Evolutionary conservation across 2,113 vertebrate genomes (phyloP), one percentile per base, ranked within the genome.

Genomic region (Saiga tatarica): DNA sequence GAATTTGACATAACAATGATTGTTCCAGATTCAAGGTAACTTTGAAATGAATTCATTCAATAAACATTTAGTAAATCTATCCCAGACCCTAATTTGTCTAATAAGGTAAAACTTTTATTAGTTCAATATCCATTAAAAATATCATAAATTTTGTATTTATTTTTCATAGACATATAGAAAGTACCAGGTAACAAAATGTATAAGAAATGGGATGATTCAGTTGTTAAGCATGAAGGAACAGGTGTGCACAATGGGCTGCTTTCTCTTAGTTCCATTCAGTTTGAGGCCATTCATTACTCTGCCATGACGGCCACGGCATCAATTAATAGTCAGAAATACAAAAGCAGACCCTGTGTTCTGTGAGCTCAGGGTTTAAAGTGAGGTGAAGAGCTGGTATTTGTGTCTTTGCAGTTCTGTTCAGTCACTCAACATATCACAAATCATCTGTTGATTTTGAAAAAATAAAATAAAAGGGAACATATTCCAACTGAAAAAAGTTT

Each of bases 111-210:
- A 62, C 62, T 95, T 97, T 93, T 96, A 94, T 92, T 97, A 90
- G 87, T 92, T 98, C 84, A 96, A 39, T 10, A 53, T 79, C 89
- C 71, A 96, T 89, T 94, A 97, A 74, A 83, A 3, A 8, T 10
- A 94, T 87, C 64, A 87, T 86, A 98, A 97, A 94, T 97, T 33
- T 95, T 81, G 71, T 91, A 95, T 67, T 98, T 91, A 93, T 94
- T 91, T 96, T 96, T 95, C 87, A 93, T 93, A 47, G 33, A 57
- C 28, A 47, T 62, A 62, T 55, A 59, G 92, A 87, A 94, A 97
- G n/a, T 88, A 82, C 57, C 36, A 91, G 82, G n/a, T 93, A 86
- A 36, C 74, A 94, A 87, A 82, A 89, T 42, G 45, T 39, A 26
- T n/a, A 87, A 87, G 55, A 96, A 94, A 89, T 84, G 14, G 33